phyloP scores from a whole-genome alignment of 2,797 vertebrate genomes.

The Sebastes flavidus region DNA sequence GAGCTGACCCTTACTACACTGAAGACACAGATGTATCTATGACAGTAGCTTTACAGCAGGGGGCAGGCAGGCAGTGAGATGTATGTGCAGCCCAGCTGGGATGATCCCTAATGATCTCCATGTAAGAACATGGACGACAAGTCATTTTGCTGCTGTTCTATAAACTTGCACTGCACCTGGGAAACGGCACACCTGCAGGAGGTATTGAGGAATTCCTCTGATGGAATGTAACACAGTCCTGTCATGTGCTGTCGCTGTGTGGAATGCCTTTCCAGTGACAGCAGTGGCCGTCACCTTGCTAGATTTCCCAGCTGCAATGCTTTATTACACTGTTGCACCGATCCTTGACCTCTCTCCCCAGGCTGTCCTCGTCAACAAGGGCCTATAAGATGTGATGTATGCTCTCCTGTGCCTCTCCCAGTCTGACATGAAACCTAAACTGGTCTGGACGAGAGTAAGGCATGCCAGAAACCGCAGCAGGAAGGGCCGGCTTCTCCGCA shows the following conservation, averaged over 20 bases:
- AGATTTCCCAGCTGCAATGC: constrained; percentile 35
- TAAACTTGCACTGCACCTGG: background rate
- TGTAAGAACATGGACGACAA: background rate
- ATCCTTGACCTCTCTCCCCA: constrained; percentile 45
- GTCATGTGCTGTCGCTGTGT: background rate
- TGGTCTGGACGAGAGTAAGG: background rate
- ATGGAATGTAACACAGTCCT: constrained; percentile 6
- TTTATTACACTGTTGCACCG: constrained; percentile 24
- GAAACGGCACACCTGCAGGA: background rate
- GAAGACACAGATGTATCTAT: background rate
- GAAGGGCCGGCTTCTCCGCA: background rate
- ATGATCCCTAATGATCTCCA: background rate
- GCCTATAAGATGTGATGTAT: constrained; percentile 21
- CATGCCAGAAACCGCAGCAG: constrained; percentile 2
- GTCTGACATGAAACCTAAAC: constrained; percentile 25
- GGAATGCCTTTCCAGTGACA: constrained; percentile 19
- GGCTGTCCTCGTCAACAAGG: constrained; percentile 20
- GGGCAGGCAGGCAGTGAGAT: constrained; percentile 14
- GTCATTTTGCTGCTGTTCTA: background rate
- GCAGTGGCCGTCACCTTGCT: background rate
- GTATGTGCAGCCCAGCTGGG: background rate
- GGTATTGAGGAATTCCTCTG: background rate
- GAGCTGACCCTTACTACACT: background rate
- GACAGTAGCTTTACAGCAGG: constrained; percentile 29
- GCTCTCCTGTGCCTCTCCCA: background rate